phyloP scores from a whole-genome alignment of 2,113 vertebrate species.

The Cairina moschata region DNA sequence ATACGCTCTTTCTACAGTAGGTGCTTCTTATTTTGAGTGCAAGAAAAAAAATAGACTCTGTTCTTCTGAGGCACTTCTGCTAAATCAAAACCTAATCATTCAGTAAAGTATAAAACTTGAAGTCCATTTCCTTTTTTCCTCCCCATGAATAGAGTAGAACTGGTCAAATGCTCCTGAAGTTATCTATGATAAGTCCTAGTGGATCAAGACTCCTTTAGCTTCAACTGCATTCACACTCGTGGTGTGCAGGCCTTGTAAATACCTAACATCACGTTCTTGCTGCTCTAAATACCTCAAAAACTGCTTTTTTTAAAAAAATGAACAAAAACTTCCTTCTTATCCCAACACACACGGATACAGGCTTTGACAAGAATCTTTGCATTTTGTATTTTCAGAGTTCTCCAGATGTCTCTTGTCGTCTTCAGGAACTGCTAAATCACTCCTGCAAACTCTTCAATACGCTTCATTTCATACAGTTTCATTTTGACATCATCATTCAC shows the following conservation, averaged over 20 bases:
- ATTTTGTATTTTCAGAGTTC: neutral
- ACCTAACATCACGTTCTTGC: accelerated
- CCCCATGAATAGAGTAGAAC: neutral
- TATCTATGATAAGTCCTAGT: neutral
- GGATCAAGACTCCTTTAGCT: neutral
- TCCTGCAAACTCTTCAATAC: neutral
- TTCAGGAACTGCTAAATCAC: neutral
- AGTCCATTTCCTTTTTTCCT: accelerated
- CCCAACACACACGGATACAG: accelerated
- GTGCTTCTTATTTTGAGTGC: neutral
- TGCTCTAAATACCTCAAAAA: neutral
- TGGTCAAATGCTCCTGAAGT: neutral
- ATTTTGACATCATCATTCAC: neutral
- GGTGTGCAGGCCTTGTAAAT: neutral
- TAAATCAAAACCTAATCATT: neutral
- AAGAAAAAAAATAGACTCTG: neutral
- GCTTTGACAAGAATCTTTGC: neutral
- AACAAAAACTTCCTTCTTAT: neutral
- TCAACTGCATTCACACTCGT: accelerated
- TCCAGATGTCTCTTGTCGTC: too few species aligned
- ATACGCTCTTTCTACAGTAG: neutral
- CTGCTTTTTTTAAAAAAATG: neutral
- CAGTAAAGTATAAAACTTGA: neutral
- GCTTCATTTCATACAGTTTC: neutral
- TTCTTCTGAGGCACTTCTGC: neutral